Conservation (phyloP, 2,888 invertebrate genomes). For the Pantelozetes paolii region DNA sequence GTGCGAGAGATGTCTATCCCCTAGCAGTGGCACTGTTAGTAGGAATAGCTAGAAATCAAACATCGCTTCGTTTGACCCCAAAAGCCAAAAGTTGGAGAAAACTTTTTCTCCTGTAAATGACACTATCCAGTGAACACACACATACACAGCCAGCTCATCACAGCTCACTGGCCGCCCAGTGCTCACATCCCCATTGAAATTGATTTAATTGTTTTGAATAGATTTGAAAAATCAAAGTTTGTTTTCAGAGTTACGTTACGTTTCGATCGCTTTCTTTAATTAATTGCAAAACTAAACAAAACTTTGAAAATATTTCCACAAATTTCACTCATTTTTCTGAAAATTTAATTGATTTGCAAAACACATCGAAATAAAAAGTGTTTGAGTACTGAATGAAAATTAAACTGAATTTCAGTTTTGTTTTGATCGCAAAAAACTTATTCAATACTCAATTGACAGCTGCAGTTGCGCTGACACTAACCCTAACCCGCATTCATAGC, state of each 20-base stretch:
- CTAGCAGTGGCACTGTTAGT: neutral
- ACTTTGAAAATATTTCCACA: too few species aligned
- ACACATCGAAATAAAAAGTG: too few species aligned
- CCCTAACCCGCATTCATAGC: constrained; percentile 1
- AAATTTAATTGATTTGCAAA: too few species aligned
- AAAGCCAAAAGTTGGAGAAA: constrained; percentile 31
- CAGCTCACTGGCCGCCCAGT: constrained; percentile 22
- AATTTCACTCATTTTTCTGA: too few species aligned
- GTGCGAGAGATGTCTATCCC: constrained; percentile 28
- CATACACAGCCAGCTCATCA: constrained; percentile 9
- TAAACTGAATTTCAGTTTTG: too few species aligned
- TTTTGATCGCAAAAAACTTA: neutral
- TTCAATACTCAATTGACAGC: constrained; percentile 26
- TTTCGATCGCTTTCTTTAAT: constrained; percentile 16
- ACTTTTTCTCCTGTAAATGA: constrained; percentile 36
- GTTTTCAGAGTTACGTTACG: neutral
- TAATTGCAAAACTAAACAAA: neutral
- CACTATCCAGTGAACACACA: constrained; percentile 27
- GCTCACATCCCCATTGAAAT: neutral
- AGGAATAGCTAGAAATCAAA: constrained; percentile 32
- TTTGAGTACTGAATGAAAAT: too few species aligned
- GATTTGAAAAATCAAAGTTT: neutral
- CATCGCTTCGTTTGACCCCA: constrained; percentile 32
- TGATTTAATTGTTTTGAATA: constrained; percentile 16
- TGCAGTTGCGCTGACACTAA: constrained; percentile 7